These are phyloP conservation scores for Hozukius guyotensis DNA, from an alignment of 2,797 vertebrate species.

Conservation along the genomic window DNA sequence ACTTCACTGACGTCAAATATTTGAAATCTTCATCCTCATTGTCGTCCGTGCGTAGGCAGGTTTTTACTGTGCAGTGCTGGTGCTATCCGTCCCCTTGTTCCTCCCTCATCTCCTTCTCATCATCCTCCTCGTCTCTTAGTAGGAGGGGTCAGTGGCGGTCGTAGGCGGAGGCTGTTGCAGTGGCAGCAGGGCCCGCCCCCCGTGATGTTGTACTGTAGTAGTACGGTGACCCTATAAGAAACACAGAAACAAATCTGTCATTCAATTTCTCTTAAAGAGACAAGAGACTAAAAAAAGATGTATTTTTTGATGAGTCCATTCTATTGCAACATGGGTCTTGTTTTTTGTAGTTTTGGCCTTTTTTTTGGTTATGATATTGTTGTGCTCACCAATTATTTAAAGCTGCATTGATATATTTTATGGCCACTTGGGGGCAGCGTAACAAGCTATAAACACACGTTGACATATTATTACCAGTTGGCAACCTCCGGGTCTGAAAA, in stretches of 20 bases:
- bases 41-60: constrained; percentile 41
- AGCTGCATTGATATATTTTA: not conserved
- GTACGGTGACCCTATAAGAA: constrained; percentile 92
- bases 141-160: constrained; percentile 92
- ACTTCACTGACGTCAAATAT: constrained; percentile 64
- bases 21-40: constrained; percentile 50
- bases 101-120: constrained; percentile 35
- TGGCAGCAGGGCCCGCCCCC: constrained; percentile 89
- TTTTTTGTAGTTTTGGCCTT: not conserved
- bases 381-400: not conserved
- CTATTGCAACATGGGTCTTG: not conserved
- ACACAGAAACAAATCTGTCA: not conserved
- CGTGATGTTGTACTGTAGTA: constrained; percentile 95
- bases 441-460: not conserved
- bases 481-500: no score
- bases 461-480: not conserved
- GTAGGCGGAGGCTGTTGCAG: constrained; percentile 91
- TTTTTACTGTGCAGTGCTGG: constrained; percentile 70
- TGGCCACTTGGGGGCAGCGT: not conserved
- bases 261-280: not conserved
- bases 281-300: not conserved
- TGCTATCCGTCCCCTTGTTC: constrained; percentile 70
- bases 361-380: not conserved
- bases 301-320: not conserved
- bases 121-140: constrained; percentile 39